These are phyloP conservation scores for Eristalinus aeneus DNA, from an alignment of 2,888 invertebrate species.

Conservation along the genomic window DNA sequence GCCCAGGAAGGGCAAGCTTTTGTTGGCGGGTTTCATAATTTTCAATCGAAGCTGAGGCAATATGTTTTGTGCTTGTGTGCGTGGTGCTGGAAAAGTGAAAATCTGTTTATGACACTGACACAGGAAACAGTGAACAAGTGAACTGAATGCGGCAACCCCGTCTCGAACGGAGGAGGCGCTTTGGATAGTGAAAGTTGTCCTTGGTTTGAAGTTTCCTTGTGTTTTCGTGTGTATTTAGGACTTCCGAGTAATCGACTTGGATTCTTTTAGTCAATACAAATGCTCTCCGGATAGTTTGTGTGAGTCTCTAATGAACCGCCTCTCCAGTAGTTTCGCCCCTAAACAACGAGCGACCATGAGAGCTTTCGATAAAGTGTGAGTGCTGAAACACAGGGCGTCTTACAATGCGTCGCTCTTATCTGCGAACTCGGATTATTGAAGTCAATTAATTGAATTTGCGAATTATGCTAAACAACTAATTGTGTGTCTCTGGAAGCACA, in stretches of 20 bases:
- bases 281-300: background rate
- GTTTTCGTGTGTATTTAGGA: background rate
- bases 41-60: slow-evolving; percentile 21
- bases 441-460: background rate
- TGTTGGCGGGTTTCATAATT: slow-evolving; percentile 34
- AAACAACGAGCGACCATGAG: background rate
- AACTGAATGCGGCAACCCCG: no score
- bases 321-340: background rate
- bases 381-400: background rate
- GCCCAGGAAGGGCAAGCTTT: slow-evolving; percentile 26
- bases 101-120: slow-evolving; percentile 6
- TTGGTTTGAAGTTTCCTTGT: background rate
- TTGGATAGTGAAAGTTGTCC: background rate
- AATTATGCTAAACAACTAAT: background rate
- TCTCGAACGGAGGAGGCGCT: no score
- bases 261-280: background rate
- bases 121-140: slow-evolving; percentile 8
- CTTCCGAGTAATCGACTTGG: no score
- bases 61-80: slow-evolving; percentile 20
- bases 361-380: background rate
- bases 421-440: background rate
- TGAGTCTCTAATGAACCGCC: background rate
- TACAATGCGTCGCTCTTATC: background rate
- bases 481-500: background rate
- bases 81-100: slow-evolving; percentile 36